Conservation (phyloP, 2,888 invertebrate species). For the Eupeodes latifasciatus region DNA sequence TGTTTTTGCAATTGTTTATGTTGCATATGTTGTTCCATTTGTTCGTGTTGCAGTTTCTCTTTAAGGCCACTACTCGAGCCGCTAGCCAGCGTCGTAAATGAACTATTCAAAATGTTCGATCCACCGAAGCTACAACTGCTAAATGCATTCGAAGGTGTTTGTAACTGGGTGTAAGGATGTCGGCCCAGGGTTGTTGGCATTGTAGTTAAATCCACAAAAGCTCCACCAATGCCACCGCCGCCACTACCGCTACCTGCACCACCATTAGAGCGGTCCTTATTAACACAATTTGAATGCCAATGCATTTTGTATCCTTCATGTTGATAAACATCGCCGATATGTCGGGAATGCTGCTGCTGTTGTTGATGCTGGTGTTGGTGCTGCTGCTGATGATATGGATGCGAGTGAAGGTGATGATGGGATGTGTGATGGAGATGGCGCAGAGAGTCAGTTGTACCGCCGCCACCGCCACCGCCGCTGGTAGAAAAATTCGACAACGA, state of each 20-base stretch:
- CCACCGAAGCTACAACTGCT: constrained; percentile 77
- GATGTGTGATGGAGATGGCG: constrained; percentile 77
- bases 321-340: constrained; percentile 61
- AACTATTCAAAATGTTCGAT: constrained; percentile 78
- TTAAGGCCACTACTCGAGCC: constrained; percentile 81
- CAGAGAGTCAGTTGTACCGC: constrained; percentile 77
- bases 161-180: constrained; percentile 82
- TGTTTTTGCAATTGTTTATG: constrained; percentile 80
- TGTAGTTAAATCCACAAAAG: constrained; percentile 62
- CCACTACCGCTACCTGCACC: constrained; percentile 36
- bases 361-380: constrained; percentile 72
- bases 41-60: constrained; percentile 81
- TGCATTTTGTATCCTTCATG: constrained; percentile 68
- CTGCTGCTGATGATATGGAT: constrained; percentile 77
- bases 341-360: constrained; percentile 66
- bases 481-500: constrained; percentile 83
- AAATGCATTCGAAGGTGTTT: constrained; percentile 75
- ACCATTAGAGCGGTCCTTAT: constrained; percentile 64
- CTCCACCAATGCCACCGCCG: not conserved
- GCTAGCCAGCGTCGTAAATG: constrained; percentile 81
- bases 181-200: constrained; percentile 70
- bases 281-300: constrained; percentile 68
- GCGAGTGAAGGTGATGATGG: constrained; percentile 75
- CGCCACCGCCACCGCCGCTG: constrained; percentile 42
- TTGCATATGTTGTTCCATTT: constrained; percentile 77